Percentiles rank a stretch among this genome's conserved stretches.
Conservation (phyloP, 1,140 invertebrate genomes). For the Tribolium madens region DNA sequence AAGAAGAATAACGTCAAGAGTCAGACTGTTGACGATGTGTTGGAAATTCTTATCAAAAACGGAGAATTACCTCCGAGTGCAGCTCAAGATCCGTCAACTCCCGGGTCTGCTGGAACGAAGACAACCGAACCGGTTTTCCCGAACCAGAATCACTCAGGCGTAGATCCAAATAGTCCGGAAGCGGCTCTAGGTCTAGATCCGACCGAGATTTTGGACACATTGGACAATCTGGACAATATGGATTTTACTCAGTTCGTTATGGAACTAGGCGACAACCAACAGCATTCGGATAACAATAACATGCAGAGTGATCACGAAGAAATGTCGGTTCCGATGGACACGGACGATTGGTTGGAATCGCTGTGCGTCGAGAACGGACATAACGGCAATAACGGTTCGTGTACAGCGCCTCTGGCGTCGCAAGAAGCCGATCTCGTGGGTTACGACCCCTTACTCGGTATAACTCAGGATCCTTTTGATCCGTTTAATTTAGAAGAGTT, state of each 20-base stretch:
- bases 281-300: conserved; percentile 52
- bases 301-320: conserved; percentile 49
- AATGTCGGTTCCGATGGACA: conserved; percentile 73
- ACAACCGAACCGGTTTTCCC: conserved; percentile 57
- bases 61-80: conserved; percentile 92
- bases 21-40: conserved; percentile 92
- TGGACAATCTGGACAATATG: conserved; percentile 70
- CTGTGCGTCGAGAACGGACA: conserved; percentile 67
- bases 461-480: conserved; percentile 76
- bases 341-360: conserved; percentile 81
- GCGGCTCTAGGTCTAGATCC: conserved; percentile 63
- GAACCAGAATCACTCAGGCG: no score
- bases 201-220: conserved; percentile 66
- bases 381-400: conserved; percentile 50
- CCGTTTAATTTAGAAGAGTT: conserved; percentile 81
- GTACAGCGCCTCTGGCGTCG: conserved; percentile 57
- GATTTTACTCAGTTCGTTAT: conserved; percentile 71
- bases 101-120: conserved; percentile 69
- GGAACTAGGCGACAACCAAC: conserved; percentile 64
- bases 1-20: conserved; percentile 77
- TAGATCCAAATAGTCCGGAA: conserved; percentile 67
- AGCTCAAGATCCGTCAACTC: conserved; percentile 81
- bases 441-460: conserved; percentile 74
- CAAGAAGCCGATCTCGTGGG: conserved; percentile 66
- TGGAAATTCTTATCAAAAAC: conserved; percentile 95